phyloP scores from a whole-genome alignment of 1,140 invertebrate genomes.

The Tetragnatha versicolor region DNA sequence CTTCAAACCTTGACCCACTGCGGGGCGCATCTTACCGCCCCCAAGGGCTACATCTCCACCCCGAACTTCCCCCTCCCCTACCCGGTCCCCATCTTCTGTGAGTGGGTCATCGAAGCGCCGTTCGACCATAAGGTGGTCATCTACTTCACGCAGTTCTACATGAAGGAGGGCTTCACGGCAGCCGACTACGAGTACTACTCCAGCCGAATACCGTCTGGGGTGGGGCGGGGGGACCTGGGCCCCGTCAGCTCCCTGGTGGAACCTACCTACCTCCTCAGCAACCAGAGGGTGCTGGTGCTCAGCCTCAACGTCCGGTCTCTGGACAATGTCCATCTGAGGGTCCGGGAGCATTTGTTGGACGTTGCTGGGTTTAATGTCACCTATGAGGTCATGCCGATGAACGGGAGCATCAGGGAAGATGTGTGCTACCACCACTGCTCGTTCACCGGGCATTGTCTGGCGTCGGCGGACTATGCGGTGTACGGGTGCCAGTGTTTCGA shows the following conservation, averaged over 20 bases:
- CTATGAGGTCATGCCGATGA: constrained; percentile 74
- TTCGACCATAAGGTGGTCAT: constrained; percentile 73
- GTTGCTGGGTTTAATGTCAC: constrained; percentile 93
- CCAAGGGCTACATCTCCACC: constrained; percentile 72
- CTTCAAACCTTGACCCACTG: neutral
- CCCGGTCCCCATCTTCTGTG: constrained; percentile 79
- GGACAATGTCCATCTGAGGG: constrained; percentile 83
- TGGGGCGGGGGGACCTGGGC: constrained; percentile 57
- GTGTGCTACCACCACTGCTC: constrained; percentile 75
- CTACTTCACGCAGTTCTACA: constrained; percentile 87
- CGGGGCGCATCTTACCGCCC: constrained; percentile 19
- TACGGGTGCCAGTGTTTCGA: constrained; percentile 64
- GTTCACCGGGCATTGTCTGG: constrained; percentile 82
- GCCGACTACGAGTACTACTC: constrained; percentile 74
- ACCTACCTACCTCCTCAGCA: constrained; percentile 67
- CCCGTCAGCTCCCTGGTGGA: constrained; percentile 61
- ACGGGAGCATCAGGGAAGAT: constrained; percentile 50
- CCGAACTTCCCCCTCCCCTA: constrained; percentile 83
- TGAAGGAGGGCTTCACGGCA: constrained; percentile 78
- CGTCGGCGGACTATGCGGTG: constrained; percentile 71
- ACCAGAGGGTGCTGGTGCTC: constrained; percentile 78
- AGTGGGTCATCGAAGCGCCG: constrained; percentile 82
- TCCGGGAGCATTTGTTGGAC: constrained; percentile 78
- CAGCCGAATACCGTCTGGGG: constrained; percentile 42
- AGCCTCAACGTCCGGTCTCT: constrained; percentile 75